Percentiles rank a stretch among this genome's conserved stretches.
phyloP scores from a whole-genome alignment of 2,888 invertebrate genomes.

The Gari tellinella region DNA sequence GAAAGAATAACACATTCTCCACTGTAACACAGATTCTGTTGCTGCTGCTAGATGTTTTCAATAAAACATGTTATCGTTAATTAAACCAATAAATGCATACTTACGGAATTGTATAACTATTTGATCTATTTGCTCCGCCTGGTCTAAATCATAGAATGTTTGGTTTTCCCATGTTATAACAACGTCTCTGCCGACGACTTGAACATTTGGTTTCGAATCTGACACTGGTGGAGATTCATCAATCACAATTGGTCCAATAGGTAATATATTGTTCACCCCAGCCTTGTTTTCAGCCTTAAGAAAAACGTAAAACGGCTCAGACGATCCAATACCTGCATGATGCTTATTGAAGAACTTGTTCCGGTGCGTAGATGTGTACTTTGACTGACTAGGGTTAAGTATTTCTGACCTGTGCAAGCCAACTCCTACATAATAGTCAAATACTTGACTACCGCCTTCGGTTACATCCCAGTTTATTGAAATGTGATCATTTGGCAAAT shows the following conservation, averaged over 20 bases:
- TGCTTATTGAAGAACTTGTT: conserved; percentile 25
- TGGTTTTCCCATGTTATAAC: conserved; percentile 48
- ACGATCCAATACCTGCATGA: conserved; percentile 51
- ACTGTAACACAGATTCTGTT: no score
- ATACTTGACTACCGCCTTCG: conserved; percentile 59
- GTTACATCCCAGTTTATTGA: conserved; percentile 49
- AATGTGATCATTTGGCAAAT: conserved; percentile 52
- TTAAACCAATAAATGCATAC: background rate
- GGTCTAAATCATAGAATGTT: conserved; percentile 56
- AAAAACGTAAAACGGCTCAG: conserved; percentile 52
- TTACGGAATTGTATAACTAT: conserved; percentile 53
- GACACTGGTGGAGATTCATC: conserved; percentile 52
- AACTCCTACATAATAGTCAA: conserved; percentile 55
- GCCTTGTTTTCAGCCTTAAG: conserved; percentile 59
- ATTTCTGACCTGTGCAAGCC: conserved; percentile 12
- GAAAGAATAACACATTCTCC: no score
- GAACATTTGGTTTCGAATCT: conserved; percentile 13
- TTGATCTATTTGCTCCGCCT: conserved; percentile 33
- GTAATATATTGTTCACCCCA: conserved; percentile 27
- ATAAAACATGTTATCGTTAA: no score
- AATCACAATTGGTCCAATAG: conserved; percentile 58
- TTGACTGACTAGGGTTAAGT: conserved; percentile 39
- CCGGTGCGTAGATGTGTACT: conserved; percentile 39
- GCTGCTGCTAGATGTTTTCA: no score
- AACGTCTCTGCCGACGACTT: conserved; percentile 20